Evolutionary conservation across 2,113 vertebrate species (phyloP), one percentile per base, ranked within the genome.

Genomic region (Anseranas semipalmata): DNA sequence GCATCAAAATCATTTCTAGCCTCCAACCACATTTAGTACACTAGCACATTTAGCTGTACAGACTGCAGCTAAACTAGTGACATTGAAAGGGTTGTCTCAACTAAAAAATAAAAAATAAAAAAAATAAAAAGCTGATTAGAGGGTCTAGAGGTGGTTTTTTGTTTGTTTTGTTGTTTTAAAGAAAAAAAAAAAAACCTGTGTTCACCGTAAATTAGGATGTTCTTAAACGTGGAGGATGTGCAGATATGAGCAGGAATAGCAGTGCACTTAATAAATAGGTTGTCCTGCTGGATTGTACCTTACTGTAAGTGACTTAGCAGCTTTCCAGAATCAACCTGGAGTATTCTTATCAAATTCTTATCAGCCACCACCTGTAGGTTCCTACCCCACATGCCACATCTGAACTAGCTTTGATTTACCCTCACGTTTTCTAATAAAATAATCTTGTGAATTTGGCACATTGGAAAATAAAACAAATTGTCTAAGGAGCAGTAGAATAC

Each of bases 351-450:
- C 8, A n/a, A 59, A 41, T 63, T 63, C 27, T 63, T 7, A 63
- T 39, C 39, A 27, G 39, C 35, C 15, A 48, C 56, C 27, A 52
- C 25, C 17, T 27, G 12, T 39, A 60, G 28, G 62, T 63, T 30
- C 62, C 67, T 65, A 24, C 7, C 7, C 15, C 12, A 39, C 2
- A 27, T 68, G 18, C 33, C 0, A 0, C 18, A 41, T 45, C 43
- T 86, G 67, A 84, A 48, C 65, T 66, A 21, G 7, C 28, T 67
- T n/a, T 60, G 12, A 30, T 68, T 70, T 65, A 33, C 25, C 15
- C 72, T 79, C 66, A 41, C 7, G 4, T 39, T 77, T 33, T 50
- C 43, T 65, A 43, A 79, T 53, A 33, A 37, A 63, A 46, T 52
- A 14, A 15, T 65, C 37, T 52, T 33, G 7, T 83, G 65, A 21